Percentiles rank a stretch among this genome's conserved stretches.
These are phyloP conservation scores for Setophaga coronata DNA, from an alignment of 2,113 vertebrate genomes.

Conservation along the genomic window DNA sequence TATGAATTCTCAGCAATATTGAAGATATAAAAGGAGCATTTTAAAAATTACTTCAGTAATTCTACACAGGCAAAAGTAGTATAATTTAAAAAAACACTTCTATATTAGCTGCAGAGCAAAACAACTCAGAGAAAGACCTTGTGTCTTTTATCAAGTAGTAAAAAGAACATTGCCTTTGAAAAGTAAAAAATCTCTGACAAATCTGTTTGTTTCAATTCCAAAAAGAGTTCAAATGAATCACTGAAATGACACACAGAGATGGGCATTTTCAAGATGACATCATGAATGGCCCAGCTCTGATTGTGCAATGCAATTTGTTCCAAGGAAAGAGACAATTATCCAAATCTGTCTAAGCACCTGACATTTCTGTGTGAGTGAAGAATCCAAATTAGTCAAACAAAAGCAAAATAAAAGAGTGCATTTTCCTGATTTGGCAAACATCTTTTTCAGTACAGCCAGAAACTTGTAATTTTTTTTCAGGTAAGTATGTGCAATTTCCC, in stretches of 20 bases:
- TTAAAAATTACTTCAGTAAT: background rate
- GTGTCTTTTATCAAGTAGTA: background rate
- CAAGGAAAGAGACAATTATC: conserved; percentile 3
- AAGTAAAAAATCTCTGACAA: background rate
- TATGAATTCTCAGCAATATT: background rate
- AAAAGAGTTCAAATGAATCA: background rate
- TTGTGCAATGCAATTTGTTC: background rate
- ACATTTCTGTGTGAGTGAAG: background rate
- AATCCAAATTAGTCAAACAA: background rate
- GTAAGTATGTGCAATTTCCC: background rate
- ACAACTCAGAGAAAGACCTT: background rate
- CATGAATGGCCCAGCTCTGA: background rate
- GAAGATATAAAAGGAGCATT: background rate
- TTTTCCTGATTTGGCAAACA: background rate
- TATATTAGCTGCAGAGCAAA: background rate
- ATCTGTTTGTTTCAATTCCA: background rate
- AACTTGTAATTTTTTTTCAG: background rate
- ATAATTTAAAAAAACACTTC: background rate
- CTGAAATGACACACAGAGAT: background rate
- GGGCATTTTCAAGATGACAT: background rate
- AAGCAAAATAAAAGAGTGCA: background rate
- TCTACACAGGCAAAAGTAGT: background rate
- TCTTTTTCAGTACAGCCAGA: background rate
- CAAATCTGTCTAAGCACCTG: background rate
- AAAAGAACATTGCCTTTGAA: background rate